Percentiles rank a stretch among this genome's conserved stretches.
phyloP scores from a whole-genome alignment of 2,888 invertebrate genomes.

The Nematopogon swammerdamellus region DNA sequence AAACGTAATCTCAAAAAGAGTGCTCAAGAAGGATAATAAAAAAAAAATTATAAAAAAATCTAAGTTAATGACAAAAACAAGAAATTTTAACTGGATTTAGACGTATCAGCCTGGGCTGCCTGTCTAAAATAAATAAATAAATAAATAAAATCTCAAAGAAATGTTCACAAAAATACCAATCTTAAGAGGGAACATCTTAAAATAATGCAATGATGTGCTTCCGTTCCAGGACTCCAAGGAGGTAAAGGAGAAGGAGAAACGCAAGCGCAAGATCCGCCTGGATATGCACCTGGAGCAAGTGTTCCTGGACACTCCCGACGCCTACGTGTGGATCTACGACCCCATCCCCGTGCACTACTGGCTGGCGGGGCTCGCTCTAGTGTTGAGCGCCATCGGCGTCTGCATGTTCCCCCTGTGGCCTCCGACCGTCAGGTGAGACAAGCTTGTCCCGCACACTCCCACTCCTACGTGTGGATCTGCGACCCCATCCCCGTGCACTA shows the following conservation, averaged over 20 bases:
- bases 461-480: background rate
- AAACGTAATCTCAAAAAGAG: no score
- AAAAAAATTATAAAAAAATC: no score
- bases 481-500: conserved; percentile 78
- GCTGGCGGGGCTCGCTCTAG: conserved; percentile 85
- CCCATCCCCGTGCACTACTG: conserved; percentile 94
- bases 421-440: conserved; percentile 72
- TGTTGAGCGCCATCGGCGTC: conserved; percentile 90
- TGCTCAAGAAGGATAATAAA: no score
- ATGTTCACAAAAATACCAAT: no score
- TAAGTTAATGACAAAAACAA: no score
- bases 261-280: conserved; percentile 88
- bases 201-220: no score
- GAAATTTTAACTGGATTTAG: no score
- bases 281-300: conserved; percentile 96
- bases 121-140: no score
- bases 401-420: conserved; percentile 99
- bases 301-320: conserved; percentile 91
- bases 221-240: conserved; percentile 22
- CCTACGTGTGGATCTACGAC: conserved; percentile 98
- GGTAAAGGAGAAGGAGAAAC: conserved; percentile 59
- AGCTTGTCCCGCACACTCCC: background rate
- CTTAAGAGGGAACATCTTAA: no score
- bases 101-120: no score
- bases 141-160: no score